A percentile compares a stretch with the other conserved stretches of the same genome.
These are phyloP conservation scores for Dolichallabes microphthalmus DNA, from an alignment of 2,113 vertebrate species.

Conservation along the genomic window DNA sequence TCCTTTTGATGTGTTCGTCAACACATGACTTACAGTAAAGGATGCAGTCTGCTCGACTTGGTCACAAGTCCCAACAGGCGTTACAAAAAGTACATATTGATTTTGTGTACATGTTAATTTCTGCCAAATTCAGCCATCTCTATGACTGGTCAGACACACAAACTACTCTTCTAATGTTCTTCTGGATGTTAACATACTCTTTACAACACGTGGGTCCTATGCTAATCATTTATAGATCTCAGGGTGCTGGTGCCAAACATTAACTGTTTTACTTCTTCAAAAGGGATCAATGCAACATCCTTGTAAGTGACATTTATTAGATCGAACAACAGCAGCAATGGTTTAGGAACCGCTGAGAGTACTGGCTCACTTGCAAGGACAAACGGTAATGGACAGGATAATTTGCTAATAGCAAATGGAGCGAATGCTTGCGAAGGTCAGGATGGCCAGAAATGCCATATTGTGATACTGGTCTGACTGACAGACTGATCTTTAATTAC, in stretches of 20 bases:
- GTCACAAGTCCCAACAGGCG: constrained; percentile 12
- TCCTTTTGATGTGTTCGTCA: constrained; percentile 40
- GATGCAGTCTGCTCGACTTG: neutral
- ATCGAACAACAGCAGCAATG: constrained; percentile 11
- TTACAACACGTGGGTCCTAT: neutral
- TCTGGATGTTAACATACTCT: neutral
- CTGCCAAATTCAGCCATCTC: neutral
- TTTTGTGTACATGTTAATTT: constrained; percentile 16
- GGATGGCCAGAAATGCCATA: constrained; percentile 45
- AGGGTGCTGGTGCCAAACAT: neutral
- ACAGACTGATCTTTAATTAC: constrained; percentile 53
- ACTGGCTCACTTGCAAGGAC: constrained; percentile 1
- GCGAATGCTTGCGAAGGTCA: constrained; percentile 45
- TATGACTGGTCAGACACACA: neutral
- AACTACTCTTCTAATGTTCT: neutral
- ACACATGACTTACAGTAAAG: constrained; percentile 34
- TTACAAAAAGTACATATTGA: constrained; percentile 21
- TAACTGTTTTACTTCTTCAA: neutral
- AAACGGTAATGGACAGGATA: constrained; percentile 6
- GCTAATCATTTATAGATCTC: constrained; percentile 11
- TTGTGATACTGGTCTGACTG: constrained; percentile 45
- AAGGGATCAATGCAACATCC: constrained; percentile 22
- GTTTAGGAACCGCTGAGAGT: neutral
- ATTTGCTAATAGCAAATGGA: constrained; percentile 32
- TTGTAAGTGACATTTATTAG: constrained; percentile 15